Evolutionary conservation across 2,888 invertebrate genomes (phyloP).

Genomic region (Acronicta aceris): DNA sequence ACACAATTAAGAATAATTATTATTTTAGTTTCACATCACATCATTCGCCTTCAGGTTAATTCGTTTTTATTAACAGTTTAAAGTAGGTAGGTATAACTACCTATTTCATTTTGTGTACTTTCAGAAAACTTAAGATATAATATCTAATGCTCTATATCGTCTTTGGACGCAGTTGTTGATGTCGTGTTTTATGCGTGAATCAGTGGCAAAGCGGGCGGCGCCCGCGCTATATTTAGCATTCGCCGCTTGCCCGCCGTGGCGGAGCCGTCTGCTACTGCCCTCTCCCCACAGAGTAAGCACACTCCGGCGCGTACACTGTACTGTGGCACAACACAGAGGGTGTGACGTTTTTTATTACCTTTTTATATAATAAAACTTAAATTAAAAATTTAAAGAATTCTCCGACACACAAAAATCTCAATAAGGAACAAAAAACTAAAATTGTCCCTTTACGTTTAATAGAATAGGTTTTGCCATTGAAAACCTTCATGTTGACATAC

Average conservation of each 20-base stretch:
- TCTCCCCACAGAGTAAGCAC: constrained; percentile 13
- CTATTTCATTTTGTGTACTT: constrained; percentile 10
- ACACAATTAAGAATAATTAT: too few relatives aligned
- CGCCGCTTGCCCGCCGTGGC: constrained; percentile 33
- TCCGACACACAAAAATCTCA: too few relatives aligned
- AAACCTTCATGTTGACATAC: too few relatives aligned
- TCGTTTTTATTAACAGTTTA: not conserved
- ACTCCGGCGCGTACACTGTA: constrained; percentile 2
- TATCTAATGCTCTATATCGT: constrained; percentile 2
- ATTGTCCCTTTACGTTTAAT: too few relatives aligned
- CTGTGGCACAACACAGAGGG: constrained; percentile 23
- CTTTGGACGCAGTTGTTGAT: constrained; percentile 19
- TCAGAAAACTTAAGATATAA: constrained; percentile 16
- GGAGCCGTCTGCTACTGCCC: constrained; percentile 51
- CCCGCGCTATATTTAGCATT: constrained; percentile 62
- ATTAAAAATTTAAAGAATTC: too few relatives aligned
- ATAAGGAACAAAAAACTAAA: too few relatives aligned
- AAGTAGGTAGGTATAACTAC: too few relatives aligned
- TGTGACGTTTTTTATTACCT: not conserved
- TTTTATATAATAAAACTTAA: too few relatives aligned
- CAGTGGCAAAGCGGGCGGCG: constrained; percentile 57
- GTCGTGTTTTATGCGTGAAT: constrained; percentile 54
- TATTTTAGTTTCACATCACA: too few relatives aligned
- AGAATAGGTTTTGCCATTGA: too few relatives aligned
- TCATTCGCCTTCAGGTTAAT: too few relatives aligned